Evolutionary conservation across 1,140 invertebrate species (phyloP).

Genomic region (Neotoxoptera formosana): DNA sequence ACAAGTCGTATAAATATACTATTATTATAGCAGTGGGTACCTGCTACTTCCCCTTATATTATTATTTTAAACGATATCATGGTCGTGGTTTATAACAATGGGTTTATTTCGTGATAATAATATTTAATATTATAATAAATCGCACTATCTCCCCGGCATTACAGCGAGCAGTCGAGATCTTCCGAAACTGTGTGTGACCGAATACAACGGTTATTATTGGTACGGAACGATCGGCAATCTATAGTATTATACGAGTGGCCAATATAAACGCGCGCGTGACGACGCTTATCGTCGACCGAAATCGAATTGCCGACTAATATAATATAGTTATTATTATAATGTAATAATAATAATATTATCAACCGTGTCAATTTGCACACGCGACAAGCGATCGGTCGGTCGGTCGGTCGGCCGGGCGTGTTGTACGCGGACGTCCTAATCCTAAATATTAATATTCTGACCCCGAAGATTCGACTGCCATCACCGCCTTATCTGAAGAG

Average conservation of each 20-base stretch:
- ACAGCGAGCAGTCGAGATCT: not conserved
- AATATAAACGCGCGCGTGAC: not conserved
- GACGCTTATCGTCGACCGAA: not conserved
- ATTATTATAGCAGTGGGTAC: too few relatives aligned
- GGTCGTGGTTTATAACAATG: too few relatives aligned
- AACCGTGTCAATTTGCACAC: not conserved
- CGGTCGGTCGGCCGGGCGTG: not conserved
- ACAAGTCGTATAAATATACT: too few relatives aligned
- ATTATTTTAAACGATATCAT: too few relatives aligned
- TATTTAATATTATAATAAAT: too few relatives aligned
- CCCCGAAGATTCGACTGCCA: not conserved
- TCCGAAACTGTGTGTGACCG: not conserved
- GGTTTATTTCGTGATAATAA: too few relatives aligned
- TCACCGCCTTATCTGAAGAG: too few relatives aligned
- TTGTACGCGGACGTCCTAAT: not conserved
- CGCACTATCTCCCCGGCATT: too few relatives aligned
- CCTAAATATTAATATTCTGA: not conserved
- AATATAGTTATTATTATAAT: not conserved
- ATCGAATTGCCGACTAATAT: not conserved
- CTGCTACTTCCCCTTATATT: too few relatives aligned
- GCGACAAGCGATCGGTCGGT: not conserved
- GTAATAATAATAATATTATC: not conserved
- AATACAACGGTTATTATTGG: not conserved
- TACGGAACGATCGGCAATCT: not conserved
- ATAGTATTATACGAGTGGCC: not conserved